Conservation (phyloP, 2,113 vertebrate species). For the Ancistrus triradiatus region DNA sequence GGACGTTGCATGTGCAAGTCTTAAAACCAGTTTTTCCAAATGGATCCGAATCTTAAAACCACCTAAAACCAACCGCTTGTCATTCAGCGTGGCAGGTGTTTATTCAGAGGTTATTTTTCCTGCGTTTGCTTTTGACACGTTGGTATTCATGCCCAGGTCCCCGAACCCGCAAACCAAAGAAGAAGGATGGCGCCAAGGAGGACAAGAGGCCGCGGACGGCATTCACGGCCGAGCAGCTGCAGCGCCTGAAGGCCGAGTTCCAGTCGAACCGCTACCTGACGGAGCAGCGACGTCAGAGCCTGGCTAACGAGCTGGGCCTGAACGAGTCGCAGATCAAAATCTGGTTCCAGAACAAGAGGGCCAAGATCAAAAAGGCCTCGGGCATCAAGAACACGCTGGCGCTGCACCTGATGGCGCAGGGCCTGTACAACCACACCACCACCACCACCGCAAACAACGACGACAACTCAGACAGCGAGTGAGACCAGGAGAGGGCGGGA, state of each 20-base stretch:
- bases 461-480: constrained; percentile 96
- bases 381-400: constrained; percentile 84
- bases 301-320: constrained; percentile 86
- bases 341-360: constrained; percentile 94
- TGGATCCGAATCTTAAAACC: too few relatives aligned
- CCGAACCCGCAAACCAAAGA: constrained; percentile 97
- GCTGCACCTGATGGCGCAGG: constrained; percentile 89
- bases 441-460: constrained; percentile 79
- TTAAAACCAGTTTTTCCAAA: too few relatives aligned
- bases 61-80: too few relatives aligned
- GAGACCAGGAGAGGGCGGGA: constrained; percentile 55
- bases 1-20: too few relatives aligned
- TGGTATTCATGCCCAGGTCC: constrained; percentile 83
- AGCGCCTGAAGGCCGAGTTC: constrained; percentile 88
- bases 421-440: constrained; percentile 89
- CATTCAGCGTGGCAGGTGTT: too few relatives aligned
- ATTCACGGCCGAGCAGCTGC: constrained; percentile 90
- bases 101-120: too few relatives aligned
- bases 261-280: constrained; percentile 90
- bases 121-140: too few relatives aligned
- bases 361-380: constrained; percentile 90
- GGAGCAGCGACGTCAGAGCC: constrained; percentile 83
- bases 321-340: constrained; percentile 95
- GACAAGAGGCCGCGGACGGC: constrained; percentile 90
- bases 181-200: constrained; percentile 86